Percentiles rank a stretch among this genome's conserved stretches.
Conservation (phyloP, 2,888 invertebrate genomes). For the Frankliniella intonsa region DNA sequence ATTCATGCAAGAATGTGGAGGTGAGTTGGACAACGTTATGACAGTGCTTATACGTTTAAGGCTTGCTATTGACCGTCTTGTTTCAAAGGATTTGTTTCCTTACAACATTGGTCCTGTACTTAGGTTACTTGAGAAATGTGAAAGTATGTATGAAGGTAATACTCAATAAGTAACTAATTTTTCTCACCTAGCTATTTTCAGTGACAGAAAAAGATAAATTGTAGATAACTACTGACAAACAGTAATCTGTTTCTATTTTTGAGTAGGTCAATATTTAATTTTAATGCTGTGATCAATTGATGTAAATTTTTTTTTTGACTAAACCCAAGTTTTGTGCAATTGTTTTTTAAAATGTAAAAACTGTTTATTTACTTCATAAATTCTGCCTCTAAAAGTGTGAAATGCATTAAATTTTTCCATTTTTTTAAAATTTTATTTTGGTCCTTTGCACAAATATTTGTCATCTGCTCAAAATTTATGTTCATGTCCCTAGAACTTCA, state of each 20-base stretch:
- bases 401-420: background rate
- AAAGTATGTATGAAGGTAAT: conserved; percentile 78
- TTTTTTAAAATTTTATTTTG: background rate
- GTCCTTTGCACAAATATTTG: background rate
- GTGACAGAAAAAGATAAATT: background rate
- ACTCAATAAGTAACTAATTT: conserved; percentile 23
- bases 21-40: conserved; percentile 75
- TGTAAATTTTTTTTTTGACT: background rate
- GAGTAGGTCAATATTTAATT: background rate
- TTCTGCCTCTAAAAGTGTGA: background rate
- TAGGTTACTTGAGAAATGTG: conserved; percentile 75
- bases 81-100: conserved; percentile 77
- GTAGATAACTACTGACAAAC: background rate
- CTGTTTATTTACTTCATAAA: background rate
- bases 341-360: background rate
- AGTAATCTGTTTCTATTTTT: background rate
- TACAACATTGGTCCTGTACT: conserved; percentile 87
- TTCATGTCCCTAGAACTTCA: too few relatives aligned
- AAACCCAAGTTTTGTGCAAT: background rate
- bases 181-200: background rate
- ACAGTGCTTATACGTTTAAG: conserved; percentile 72
- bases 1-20: conserved; percentile 71
- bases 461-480: conserved; percentile 8
- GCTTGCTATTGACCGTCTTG: conserved; percentile 74
- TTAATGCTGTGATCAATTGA: background rate